phyloP scores from a whole-genome alignment of 1,140 invertebrate species.

The Heliconius melpomene region DNA sequence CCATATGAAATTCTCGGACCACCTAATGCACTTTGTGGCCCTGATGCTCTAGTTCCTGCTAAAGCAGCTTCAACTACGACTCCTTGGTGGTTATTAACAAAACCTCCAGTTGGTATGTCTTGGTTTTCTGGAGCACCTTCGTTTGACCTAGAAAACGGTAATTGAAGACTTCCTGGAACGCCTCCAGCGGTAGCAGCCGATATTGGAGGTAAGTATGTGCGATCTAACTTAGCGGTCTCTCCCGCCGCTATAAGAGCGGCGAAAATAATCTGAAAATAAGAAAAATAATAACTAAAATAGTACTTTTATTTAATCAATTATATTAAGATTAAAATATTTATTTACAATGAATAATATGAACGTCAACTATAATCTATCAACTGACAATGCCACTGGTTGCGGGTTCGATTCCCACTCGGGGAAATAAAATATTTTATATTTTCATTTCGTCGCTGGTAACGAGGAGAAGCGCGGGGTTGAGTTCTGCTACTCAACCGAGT shows the following conservation, averaged over 20 bases:
- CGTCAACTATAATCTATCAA: background rate
- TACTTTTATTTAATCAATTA: background rate
- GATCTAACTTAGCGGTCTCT: conserved; percentile 80
- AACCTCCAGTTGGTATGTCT: conserved; percentile 58
- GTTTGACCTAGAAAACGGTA: conserved; percentile 47
- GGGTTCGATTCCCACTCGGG: no score
- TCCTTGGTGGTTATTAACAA: conserved; percentile 65
- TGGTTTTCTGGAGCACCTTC: conserved; percentile 40
- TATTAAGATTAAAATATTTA: background rate
- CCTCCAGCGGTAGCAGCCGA: conserved; percentile 80
- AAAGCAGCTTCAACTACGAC: conserved; percentile 66
- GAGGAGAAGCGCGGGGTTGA: no score
- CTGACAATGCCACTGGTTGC: background rate
- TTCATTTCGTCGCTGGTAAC: no score
- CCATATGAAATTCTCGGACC: conserved; percentile 61
- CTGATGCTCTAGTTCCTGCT: conserved; percentile 59
- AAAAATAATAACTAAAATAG: background rate
- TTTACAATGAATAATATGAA: background rate
- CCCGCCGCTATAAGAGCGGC: conserved; percentile 65
- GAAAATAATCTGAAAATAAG: conserved; percentile 56
- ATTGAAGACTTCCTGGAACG: conserved; percentile 52
- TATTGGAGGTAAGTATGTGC: conserved; percentile 82
- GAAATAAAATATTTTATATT: no score
- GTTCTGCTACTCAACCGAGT: no score
- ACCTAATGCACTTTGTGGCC: conserved; percentile 57